Evolutionary conservation across 1,140 invertebrate species (phyloP).

Genomic region (Oncopeltus fasciatus): DNA sequence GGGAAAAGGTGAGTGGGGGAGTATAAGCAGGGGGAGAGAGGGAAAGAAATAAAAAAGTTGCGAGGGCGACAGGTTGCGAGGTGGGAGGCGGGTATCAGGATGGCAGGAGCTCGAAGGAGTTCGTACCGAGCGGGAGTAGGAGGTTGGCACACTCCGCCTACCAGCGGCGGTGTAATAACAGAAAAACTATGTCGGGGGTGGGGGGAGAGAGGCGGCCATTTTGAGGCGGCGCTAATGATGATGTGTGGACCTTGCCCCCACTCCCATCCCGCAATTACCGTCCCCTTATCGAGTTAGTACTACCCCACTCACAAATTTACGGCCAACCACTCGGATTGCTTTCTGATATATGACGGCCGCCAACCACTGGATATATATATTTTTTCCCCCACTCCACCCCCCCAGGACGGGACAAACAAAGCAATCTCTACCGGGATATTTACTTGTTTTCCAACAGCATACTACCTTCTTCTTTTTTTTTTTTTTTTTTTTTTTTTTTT

Average conservation of each 20-base stretch:
- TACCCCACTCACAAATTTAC: neutral
- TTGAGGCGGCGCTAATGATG: conserved; percentile 2
- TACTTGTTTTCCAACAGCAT: neutral
- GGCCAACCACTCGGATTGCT: conserved; percentile 2
- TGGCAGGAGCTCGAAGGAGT: neutral
- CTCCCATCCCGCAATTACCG: neutral
- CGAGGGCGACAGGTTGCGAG: too few relatives aligned
- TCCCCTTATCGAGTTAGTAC: conserved; percentile 12
- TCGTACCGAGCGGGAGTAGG: neutral
- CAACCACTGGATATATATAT: too few relatives aligned
- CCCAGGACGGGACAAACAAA: neutral
- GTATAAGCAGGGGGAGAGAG: too few relatives aligned
- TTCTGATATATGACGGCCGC: conserved; percentile 9
- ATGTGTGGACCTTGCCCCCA: too few relatives aligned
- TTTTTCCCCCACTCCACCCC: neutral
- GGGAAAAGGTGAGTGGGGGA: too few relatives aligned
- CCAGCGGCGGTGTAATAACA: neutral
- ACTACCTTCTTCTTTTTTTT: neutral
- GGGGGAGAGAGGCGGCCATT: neutral
- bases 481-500: neutral
- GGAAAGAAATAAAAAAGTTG: too few relatives aligned
- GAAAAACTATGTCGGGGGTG: too few relatives aligned
- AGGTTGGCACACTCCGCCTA: neutral
- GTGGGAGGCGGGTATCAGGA: too few relatives aligned
- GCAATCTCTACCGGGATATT: neutral